Conservation (phyloP, 2,888 invertebrate species). For the Melieria picta region DNA sequence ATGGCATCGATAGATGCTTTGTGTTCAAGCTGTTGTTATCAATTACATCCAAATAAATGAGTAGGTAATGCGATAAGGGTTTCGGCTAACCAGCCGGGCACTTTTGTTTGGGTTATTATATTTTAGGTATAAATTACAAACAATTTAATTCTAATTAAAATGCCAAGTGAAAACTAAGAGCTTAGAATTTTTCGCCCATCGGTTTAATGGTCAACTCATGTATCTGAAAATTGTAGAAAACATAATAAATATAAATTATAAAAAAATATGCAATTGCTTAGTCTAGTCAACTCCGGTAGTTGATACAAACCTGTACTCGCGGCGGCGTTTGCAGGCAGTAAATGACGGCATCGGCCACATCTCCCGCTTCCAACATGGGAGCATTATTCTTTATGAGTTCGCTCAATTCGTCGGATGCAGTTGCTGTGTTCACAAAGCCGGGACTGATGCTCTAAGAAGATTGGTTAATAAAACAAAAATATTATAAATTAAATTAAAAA, state of each 20-base stretch:
- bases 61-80: conserved; percentile 19
- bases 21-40: too few species aligned
- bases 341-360: conserved; percentile 37
- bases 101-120: too few species aligned
- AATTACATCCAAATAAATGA: background rate
- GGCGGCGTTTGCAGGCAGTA: conserved; percentile 55
- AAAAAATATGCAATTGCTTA: background rate
- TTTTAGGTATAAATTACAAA: conserved; percentile 17
- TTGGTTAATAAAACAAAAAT: background rate
- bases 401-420: conserved; percentile 13
- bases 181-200: conserved; percentile 41
- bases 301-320: conserved; percentile 42
- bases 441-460: conserved; percentile 41
- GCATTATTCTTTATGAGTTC: background rate
- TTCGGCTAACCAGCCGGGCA: background rate
- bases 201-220: conserved; percentile 42
- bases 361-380: conserved; percentile 26
- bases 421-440: conserved; percentile 38
- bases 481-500: background rate
- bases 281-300: background rate
- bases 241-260: background rate
- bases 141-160: background rate
- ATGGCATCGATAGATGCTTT: too few species aligned
- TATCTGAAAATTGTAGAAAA: conserved; percentile 31
- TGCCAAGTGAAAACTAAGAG: background rate